These are phyloP conservation scores for Amblyjoppa fuscipennis DNA, from an alignment of 2,888 invertebrate species.

Conservation along the genomic window DNA sequence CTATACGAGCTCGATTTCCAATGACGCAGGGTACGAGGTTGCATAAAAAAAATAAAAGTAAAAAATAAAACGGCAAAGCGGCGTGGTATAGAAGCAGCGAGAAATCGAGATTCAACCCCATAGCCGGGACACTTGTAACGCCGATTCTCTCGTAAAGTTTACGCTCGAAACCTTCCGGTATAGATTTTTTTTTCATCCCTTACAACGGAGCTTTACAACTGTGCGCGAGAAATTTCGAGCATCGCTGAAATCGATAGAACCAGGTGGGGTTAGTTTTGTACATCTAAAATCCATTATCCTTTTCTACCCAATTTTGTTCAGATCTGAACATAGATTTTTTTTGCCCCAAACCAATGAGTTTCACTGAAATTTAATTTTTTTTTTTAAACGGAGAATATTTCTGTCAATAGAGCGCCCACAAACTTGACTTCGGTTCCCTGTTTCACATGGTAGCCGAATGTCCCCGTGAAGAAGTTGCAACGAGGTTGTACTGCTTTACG, in stretches of 20 bases:
- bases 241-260: neutral
- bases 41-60: conserved; percentile 28
- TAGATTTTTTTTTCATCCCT: conserved; percentile 34
- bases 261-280: neutral
- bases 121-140: conserved; percentile 38
- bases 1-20: conserved; percentile 29
- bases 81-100: neutral
- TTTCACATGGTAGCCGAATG: neutral
- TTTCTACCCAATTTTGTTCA: neutral
- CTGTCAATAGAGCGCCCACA: no score
- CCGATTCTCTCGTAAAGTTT: conserved; percentile 56
- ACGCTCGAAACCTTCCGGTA: conserved; percentile 30
- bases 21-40: conserved; percentile 36
- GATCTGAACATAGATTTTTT: neutral
- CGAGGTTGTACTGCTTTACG: neutral
- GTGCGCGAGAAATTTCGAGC: neutral
- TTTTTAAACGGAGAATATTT: neutral
- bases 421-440: no score
- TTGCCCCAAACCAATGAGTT: neutral
- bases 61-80: neutral
- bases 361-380: neutral
- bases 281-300: neutral
- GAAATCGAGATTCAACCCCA: conserved; percentile 47
- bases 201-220: conserved; percentile 10
- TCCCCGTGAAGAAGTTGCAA: neutral